A percentile compares a stretch with the other conserved stretches of the same genome.
Evolutionary conservation across 2,888 invertebrate genomes (phyloP).

Genomic region (Alloscopus bannaensis): DNA sequence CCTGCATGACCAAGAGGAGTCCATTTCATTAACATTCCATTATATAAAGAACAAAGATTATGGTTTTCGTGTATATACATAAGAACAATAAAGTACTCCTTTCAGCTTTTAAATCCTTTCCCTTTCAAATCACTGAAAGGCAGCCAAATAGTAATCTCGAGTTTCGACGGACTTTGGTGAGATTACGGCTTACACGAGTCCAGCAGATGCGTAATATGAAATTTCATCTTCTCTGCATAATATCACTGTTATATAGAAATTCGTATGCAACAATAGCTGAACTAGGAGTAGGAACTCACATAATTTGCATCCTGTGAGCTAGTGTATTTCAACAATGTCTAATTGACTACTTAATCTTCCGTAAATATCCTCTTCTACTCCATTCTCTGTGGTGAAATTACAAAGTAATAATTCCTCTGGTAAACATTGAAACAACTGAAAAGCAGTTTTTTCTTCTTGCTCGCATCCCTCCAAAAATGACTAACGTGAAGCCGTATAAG

Average conservation of each 20-base stretch:
- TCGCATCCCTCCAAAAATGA: too few species aligned
- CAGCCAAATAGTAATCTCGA: too few species aligned
- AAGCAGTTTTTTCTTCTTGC: background rate
- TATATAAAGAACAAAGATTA: too few species aligned
- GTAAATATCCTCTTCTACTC: slow-evolving; percentile 13
- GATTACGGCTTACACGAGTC: background rate
- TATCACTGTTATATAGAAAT: background rate
- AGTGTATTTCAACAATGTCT: background rate
- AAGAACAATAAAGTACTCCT: too few species aligned
- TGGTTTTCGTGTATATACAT: too few species aligned
- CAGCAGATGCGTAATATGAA: background rate
- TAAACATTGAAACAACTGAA: background rate
- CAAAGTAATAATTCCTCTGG: background rate
- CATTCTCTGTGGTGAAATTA: background rate
- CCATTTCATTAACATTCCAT: too few species aligned
- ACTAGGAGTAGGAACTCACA: too few species aligned
- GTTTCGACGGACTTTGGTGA: background rate
- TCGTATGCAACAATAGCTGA: too few species aligned
- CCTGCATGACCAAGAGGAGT: too few species aligned
- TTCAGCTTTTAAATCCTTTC: too few species aligned
- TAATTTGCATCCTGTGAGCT: background rate
- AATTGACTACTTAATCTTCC: slow-evolving; percentile 33
- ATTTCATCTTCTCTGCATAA: background rate
- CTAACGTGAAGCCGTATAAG: too few species aligned
- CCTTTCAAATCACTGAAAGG: too few species aligned